Evolutionary conservation across 1,140 invertebrate genomes (phyloP).

Genomic region (Drosophila novamexicana): DNA sequence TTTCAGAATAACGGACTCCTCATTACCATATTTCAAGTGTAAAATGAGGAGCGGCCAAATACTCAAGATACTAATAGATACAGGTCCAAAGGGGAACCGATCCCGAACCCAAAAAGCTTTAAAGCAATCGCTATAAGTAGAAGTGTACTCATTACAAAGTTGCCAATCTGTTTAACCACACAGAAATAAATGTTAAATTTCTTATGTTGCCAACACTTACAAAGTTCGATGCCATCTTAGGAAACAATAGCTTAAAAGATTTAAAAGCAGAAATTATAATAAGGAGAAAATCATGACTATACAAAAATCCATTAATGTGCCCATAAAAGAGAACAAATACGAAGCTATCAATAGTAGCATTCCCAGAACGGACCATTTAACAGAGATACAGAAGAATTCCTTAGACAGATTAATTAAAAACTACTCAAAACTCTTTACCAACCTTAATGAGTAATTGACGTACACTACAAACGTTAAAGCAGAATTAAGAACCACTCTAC

Average conservation of each 20-base stretch:
- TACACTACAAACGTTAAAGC: too few species aligned
- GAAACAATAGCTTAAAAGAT: conserved; percentile 13
- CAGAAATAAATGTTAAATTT: too few species aligned
- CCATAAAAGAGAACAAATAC: conserved; percentile 22
- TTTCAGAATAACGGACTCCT: conserved; percentile 34
- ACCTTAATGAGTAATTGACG: too few species aligned
- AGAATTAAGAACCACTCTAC: too few species aligned
- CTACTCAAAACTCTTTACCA: conserved; percentile 19
- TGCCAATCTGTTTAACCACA: too few species aligned
- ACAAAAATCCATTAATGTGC: too few species aligned
- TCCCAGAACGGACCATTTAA: conserved; percentile 12
- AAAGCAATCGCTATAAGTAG: too few species aligned
- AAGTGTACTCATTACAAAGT: too few species aligned
- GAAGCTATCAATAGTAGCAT: conserved; percentile 40
- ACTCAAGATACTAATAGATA: conserved; percentile 3
- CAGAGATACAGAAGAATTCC: conserved; percentile 5
- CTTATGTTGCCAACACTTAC: conserved; percentile 7
- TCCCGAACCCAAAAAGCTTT: too few species aligned
- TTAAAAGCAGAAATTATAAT: conserved; percentile 27
- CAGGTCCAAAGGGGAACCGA: conserved; percentile 37
- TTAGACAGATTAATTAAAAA: conserved; percentile 8
- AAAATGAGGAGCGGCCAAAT: background rate
- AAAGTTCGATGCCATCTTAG: background rate
- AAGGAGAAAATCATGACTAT: background rate
- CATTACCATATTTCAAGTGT: conserved; percentile 38